Percentiles rank a stretch among this genome's conserved stretches.
These are phyloP conservation scores for Vanessa atalanta DNA, from an alignment of 1,140 invertebrate species.

Conservation along the genomic window DNA sequence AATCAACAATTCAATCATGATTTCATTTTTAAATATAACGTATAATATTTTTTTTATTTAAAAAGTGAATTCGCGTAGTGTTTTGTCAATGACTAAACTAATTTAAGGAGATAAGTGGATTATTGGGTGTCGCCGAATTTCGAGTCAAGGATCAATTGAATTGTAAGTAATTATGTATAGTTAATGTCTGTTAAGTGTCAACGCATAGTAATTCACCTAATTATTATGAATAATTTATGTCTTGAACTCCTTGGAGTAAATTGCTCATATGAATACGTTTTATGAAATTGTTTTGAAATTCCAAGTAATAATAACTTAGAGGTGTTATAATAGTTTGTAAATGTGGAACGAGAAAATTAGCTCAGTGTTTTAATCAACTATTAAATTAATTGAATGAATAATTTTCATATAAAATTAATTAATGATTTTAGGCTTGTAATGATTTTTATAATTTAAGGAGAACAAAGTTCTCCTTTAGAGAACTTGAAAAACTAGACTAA, in stretches of 20 bases:
- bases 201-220: constrained; percentile 45
- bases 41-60: not conserved
- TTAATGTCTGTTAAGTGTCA: constrained; percentile 43
- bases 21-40: constrained; percentile 24
- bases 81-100: constrained; percentile 41
- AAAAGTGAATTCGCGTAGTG: constrained; percentile 32
- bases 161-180: constrained; percentile 51
- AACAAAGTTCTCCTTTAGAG: too few relatives aligned
- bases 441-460: too few relatives aligned
- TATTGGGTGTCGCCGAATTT: constrained; percentile 46
- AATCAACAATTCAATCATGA: constrained; percentile 11
- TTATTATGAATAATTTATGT: constrained; percentile 48
- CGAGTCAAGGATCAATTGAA: constrained; percentile 48
- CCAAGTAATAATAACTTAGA: not conserved
- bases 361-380: too few relatives aligned
- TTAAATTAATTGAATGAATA: too few relatives aligned
- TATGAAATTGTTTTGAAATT: constrained; percentile 10
- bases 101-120: constrained; percentile 42
- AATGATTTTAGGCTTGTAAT: too few relatives aligned
- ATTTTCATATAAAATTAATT: too few relatives aligned
- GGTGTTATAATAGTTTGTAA: not conserved
- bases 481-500: too few relatives aligned
- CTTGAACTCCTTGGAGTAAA: constrained; percentile 49
- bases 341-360: not conserved
- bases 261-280: constrained; percentile 20